A percentile compares a stretch with the other conserved stretches of the same genome.
phyloP scores from a whole-genome alignment of 2,888 invertebrate species.

The Pseudeuparius sepicola region DNA sequence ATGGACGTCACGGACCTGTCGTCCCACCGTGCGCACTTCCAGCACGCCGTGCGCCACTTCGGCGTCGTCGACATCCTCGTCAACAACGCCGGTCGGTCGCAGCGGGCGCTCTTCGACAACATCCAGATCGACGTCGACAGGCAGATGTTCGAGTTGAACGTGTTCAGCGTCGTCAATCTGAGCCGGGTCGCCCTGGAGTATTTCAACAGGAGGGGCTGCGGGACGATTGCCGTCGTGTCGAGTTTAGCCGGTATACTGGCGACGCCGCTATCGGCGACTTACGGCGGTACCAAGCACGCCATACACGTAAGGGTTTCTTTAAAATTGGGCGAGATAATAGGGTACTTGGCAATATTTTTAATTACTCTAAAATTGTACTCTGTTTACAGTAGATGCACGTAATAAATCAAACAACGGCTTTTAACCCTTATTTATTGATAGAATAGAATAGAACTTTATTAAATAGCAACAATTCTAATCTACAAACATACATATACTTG shows the following conservation, averaged over 20 bases:
- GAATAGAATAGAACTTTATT: too few relatives aligned
- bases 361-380: too few relatives aligned
- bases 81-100: constrained; percentile 70
- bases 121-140: constrained; percentile 62
- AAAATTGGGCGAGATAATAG: too few relatives aligned
- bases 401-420: too few relatives aligned
- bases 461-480: too few relatives aligned
- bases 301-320: constrained; percentile 63
- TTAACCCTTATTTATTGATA: too few relatives aligned
- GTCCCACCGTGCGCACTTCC: constrained; percentile 50
- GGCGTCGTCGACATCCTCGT: constrained; percentile 66
- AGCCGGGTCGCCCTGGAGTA: constrained; percentile 58
- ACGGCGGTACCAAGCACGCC: constrained; percentile 68
- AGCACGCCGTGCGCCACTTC: constrained; percentile 55
- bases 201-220: constrained; percentile 47
- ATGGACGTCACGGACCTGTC: constrained; percentile 55
- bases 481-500: too few relatives aligned
- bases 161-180: constrained; percentile 60
- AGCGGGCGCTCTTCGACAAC: constrained; percentile 61
- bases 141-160: constrained; percentile 67
- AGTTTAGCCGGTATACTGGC: constrained; percentile 63
- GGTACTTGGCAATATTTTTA: too few relatives aligned
- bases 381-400: too few relatives aligned
- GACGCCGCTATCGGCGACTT: constrained; percentile 56
- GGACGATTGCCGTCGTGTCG: constrained; percentile 66